These are phyloP conservation scores for Sigmodon hispidus DNA, from an alignment of 2,113 vertebrate genomes.

Conservation along the genomic window DNA sequence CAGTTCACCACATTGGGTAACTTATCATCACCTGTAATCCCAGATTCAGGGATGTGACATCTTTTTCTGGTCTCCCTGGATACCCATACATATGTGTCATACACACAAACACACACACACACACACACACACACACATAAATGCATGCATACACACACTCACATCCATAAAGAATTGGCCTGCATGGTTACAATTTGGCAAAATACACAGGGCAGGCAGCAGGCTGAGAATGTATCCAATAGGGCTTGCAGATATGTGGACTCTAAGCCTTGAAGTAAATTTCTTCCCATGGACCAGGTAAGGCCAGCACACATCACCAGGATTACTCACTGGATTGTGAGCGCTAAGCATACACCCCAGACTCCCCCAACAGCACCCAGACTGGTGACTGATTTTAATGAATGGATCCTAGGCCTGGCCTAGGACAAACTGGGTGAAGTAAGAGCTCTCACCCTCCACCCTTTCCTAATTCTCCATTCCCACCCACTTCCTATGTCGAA, in stretches of 20 bases:
- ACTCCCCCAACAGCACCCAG: background rate
- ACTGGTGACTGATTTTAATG: fast-evolving
- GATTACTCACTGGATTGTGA: fast-evolving
- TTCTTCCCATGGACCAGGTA: background rate
- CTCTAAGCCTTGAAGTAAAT: background rate
- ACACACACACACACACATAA: background rate
- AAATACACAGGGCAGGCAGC: background rate
- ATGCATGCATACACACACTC: background rate
- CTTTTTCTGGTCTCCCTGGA: background rate
- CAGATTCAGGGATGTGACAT: background rate
- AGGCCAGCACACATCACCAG: background rate
- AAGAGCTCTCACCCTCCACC: fast-evolving
- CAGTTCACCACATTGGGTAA: background rate
- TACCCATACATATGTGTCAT: too few species aligned
- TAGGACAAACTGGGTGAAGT: too few species aligned
- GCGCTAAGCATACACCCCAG: background rate
- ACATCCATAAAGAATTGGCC: background rate
- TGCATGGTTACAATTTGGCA: background rate
- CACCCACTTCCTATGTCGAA: background rate
- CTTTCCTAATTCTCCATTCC: fast-evolving
- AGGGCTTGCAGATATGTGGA: background rate
- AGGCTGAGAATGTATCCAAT: background rate
- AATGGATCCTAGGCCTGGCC: fast-evolving
- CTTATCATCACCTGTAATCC: background rate
- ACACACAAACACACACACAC: background rate